These are phyloP conservation scores for Aporrectodea caliginosa DNA, from an alignment of 1,140 invertebrate genomes.

Conservation along the genomic window DNA sequence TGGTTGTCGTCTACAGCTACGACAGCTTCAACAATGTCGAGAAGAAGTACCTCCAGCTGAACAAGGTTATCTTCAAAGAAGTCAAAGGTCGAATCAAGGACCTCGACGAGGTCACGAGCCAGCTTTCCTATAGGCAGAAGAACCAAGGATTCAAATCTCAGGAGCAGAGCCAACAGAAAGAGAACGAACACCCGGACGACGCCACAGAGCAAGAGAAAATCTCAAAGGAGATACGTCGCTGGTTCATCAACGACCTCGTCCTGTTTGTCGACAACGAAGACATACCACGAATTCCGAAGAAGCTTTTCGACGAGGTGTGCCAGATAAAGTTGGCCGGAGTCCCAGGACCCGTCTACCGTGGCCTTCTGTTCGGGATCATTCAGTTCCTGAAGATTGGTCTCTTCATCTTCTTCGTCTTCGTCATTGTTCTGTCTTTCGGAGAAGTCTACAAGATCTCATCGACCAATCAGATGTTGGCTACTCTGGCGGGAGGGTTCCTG, in stretches of 20 bases:
- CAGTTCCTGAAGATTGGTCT: no score
- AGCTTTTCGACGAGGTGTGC: slow-evolving; percentile 49
- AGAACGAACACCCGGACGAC: slow-evolving; percentile 29
- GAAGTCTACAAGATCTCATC: no score
- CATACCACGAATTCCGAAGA: slow-evolving; percentile 49
- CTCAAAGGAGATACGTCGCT: slow-evolving; percentile 42
- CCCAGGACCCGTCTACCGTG: slow-evolving; percentile 50
- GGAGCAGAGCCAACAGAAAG: slow-evolving; percentile 29
- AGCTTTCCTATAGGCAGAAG: slow-evolving; percentile 48
- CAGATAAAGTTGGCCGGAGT: slow-evolving; percentile 48
- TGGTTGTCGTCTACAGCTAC: slow-evolving; percentile 53
- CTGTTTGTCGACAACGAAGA: slow-evolving; percentile 51
- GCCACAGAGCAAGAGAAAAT: no score
- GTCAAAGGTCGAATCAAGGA: slow-evolving; percentile 51
- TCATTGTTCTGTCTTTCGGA: no score
- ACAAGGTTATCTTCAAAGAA: slow-evolving; percentile 48
- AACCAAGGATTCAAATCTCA: slow-evolving; percentile 41
- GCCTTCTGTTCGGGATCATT: slow-evolving; percentile 47
- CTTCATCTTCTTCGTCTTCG: no score
- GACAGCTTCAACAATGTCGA: slow-evolving; percentile 53
- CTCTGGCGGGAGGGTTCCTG: no score
- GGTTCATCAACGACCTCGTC: slow-evolving; percentile 48
- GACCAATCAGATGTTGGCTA: no score
- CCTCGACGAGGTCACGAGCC: slow-evolving; percentile 48
- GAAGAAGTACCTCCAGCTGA: slow-evolving; percentile 51